phyloP scores from a whole-genome alignment of 2,888 invertebrate species.

The Luffia ferchaultella region DNA sequence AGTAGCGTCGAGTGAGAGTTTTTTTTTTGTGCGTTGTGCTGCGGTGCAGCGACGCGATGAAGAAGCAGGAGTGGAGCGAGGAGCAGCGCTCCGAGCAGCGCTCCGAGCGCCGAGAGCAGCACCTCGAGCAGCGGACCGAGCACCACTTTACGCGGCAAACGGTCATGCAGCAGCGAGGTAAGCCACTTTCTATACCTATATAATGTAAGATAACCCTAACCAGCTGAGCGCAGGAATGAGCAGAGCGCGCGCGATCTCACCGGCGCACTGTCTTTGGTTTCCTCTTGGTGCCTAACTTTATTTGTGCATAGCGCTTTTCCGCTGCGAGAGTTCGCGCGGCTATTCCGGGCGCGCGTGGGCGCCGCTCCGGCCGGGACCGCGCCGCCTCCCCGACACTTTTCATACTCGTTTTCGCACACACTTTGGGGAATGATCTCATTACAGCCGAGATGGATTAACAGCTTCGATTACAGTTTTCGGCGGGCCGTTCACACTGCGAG shows the following conservation, averaged over 20 bases:
- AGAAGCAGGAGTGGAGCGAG: conserved; percentile 73
- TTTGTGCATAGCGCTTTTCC: conserved; percentile 60
- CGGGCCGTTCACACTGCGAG: no score
- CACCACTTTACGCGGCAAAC: conserved; percentile 75
- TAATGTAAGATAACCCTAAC: not conserved
- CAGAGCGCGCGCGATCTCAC: conserved; percentile 40
- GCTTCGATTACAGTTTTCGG: no score
- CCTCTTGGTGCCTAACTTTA: conserved; percentile 29
- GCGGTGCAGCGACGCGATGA: conserved; percentile 70
- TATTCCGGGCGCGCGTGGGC: not conserved
- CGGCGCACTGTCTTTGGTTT: conserved; percentile 25
- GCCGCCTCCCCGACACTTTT: conserved; percentile 25
- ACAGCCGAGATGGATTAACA: no score
- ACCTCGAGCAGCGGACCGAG: conserved; percentile 63
- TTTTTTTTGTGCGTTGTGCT: conserved; percentile 53
- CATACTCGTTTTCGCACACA: conserved; percentile 28
- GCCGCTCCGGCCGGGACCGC: not conserved
- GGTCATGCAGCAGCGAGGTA: conserved; percentile 80
- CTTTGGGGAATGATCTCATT: conserved; percentile 27
- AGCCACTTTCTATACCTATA: conserved; percentile 31
- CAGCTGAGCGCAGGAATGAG: not conserved
- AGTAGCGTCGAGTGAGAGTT: conserved; percentile 59
- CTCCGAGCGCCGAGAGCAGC: conserved; percentile 38
- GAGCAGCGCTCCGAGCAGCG: conserved; percentile 49
- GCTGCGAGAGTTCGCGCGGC: conserved; percentile 31